Base-by-base conservation (phyloP, 1,140 invertebrate species). In the Magallana angulata region DNA sequence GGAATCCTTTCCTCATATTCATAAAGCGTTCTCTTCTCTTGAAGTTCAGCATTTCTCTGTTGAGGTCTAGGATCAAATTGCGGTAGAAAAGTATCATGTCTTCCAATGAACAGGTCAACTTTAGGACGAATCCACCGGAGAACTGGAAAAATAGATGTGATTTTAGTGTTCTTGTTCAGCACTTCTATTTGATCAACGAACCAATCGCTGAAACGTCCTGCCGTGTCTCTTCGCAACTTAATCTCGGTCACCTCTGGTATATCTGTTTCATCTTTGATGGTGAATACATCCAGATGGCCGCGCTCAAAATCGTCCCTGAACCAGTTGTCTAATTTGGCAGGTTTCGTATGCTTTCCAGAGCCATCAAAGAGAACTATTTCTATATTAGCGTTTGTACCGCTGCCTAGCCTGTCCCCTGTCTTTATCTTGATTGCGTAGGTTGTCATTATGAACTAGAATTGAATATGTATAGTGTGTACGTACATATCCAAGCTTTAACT, bases 61-160 rank as follows among this genome's bases (percentile, higher is more conserved):
- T 94, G 92, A 0, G 57, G 86, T 82, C 94, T 90, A 16, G 92
- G 91, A 82, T 95, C 95, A 56, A 92, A 84, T 89, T 95, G 95
- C 0, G 95, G 95, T 16, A 96, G 90, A 60, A 92, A 92, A 12
- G 94, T 95, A 89, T 96, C 95, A 84, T 95, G 92, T 85, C 94
- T 92, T 18, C 92, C 88, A 64, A 96, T 93, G 7, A 93, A 86
- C 88, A 96, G 95, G 30, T 91, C 93, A 7, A 89, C 89, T 64
- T 95, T 85, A 18, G 91, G 71, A 60, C 93, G 92, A 36, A 96
- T 94, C 95, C 95, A 96, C 58, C 95, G 91, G 76, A 94, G 94
- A 8, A 95, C 90, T 2, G 95, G 95, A 87, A 95, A 95, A 36
- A 24, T 1, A 24, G 24, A 24, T 24, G 24, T 24, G 24, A 1